phyloP scores from a whole-genome alignment of 2,888 invertebrate species.

The Napeogenes inachia region DNA sequence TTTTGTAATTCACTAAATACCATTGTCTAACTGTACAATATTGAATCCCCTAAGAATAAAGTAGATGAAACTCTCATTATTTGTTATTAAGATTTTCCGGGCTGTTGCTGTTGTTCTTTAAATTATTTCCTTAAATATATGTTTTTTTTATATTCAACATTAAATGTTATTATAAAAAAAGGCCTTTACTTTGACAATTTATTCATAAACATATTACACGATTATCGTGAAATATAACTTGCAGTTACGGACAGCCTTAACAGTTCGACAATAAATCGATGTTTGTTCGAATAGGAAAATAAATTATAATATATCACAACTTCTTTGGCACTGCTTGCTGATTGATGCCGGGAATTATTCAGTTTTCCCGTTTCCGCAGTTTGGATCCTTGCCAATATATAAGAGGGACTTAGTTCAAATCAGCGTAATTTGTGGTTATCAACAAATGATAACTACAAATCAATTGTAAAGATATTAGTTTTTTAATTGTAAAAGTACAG shows the following conservation, averaged over 20 bases:
- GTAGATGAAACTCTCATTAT: too few relatives aligned
- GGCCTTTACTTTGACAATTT: background rate
- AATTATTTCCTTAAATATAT: too few relatives aligned
- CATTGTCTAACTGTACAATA: too few relatives aligned
- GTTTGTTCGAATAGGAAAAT: conserved; percentile 14
- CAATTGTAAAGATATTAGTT: too few relatives aligned
- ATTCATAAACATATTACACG: background rate
- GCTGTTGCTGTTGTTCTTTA: too few relatives aligned
- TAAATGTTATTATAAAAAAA: background rate
- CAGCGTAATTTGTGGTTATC: too few relatives aligned
- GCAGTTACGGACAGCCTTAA: background rate
- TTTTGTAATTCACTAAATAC: too few relatives aligned
- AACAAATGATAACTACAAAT: too few relatives aligned
- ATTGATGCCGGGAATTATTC: conserved; percentile 20
- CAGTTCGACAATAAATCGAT: background rate
- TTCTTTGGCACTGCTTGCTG: conserved; percentile 18
- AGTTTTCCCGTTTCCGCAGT: conserved; percentile 11
- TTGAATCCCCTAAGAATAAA: too few relatives aligned
- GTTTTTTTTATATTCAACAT: too few relatives aligned
- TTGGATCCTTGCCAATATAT: conserved; percentile 20
- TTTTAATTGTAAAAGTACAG: too few relatives aligned
- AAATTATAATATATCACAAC: conserved; percentile 13
- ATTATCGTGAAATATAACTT: background rate
- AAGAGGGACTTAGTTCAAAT: conserved; percentile 2
- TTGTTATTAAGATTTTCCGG: too few relatives aligned